Conservation (phyloP, 2,888 invertebrate genomes). For the Agrilus mali region DNA sequence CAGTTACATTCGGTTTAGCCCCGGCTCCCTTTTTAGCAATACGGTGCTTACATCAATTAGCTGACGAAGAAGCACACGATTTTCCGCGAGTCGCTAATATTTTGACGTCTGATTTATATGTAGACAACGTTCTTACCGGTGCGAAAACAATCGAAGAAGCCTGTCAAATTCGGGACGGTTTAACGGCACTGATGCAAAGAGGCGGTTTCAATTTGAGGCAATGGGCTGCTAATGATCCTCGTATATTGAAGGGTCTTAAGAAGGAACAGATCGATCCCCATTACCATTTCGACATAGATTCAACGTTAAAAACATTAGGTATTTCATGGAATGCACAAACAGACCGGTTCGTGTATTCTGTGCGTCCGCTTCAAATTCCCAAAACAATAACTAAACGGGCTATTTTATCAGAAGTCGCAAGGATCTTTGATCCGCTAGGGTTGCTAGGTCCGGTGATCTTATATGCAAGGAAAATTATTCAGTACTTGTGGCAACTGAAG, state of each 20-base stretch:
- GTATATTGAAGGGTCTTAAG: too few relatives aligned
- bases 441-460: conserved; percentile 14
- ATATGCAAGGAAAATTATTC: conserved; percentile 14
- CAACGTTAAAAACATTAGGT: too few relatives aligned
- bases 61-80: not conserved
- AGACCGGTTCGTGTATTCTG: too few relatives aligned
- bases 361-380: too few relatives aligned
- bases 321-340: too few relatives aligned
- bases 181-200: too few relatives aligned
- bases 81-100: conserved; percentile 8
- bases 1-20: conserved; percentile 15
- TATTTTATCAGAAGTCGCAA: conserved; percentile 11
- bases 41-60: conserved; percentile 6
- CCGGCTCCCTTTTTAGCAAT: conserved; percentile 9
- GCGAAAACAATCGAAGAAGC: not conserved
- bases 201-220: too few relatives aligned
- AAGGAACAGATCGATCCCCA: too few relatives aligned
- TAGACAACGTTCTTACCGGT: conserved; percentile 13
- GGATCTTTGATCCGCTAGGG: conserved; percentile 15
- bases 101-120: conserved; percentile 12
- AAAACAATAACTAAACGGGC: not conserved
- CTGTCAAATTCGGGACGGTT: too few relatives aligned
- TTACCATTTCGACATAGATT: too few relatives aligned
- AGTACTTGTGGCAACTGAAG: conserved; percentile 10
- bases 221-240: too few relatives aligned